phyloP scores from a whole-genome alignment of 2,113 vertebrate species.

The Nipponia nippon region DNA sequence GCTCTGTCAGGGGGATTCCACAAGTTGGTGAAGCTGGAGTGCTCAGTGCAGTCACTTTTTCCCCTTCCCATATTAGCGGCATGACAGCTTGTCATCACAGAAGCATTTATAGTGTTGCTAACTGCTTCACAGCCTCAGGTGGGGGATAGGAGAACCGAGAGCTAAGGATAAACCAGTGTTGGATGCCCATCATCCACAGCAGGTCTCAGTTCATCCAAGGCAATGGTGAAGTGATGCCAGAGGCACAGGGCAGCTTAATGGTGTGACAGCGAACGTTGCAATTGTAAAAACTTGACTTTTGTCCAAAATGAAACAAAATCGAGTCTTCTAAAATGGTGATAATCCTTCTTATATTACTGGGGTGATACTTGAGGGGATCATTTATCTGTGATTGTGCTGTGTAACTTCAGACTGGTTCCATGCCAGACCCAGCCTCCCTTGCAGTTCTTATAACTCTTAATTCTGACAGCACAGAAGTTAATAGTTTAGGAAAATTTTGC shows the following conservation, averaged over 20 bases:
- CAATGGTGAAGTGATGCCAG: background rate
- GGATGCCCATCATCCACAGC: background rate
- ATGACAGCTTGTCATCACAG: background rate
- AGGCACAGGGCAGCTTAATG: background rate
- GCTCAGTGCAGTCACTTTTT: background rate
- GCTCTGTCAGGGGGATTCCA: background rate
- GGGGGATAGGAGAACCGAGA: background rate
- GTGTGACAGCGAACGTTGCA: background rate
- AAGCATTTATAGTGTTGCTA: background rate
- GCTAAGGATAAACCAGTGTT: background rate
- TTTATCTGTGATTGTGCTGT: background rate
- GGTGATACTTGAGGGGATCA: background rate
- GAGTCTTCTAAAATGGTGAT: background rate
- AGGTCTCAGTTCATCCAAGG: background rate
- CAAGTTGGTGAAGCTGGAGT: background rate
- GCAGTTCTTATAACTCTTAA: conserved; percentile 25
- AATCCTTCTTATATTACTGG: background rate
- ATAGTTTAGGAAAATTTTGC: conserved; percentile 70
- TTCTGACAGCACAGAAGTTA: conserved; percentile 70
- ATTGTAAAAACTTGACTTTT: conserved; percentile 9
- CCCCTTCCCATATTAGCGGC: background rate
- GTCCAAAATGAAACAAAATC: conserved; percentile 44
- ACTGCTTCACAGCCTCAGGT: background rate
- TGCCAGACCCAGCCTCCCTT: background rate
- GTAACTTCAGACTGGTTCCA: background rate